These are phyloP conservation scores for Drosophila pruinosa DNA, from an alignment of 1,140 invertebrate genomes.

Conservation along the genomic window DNA sequence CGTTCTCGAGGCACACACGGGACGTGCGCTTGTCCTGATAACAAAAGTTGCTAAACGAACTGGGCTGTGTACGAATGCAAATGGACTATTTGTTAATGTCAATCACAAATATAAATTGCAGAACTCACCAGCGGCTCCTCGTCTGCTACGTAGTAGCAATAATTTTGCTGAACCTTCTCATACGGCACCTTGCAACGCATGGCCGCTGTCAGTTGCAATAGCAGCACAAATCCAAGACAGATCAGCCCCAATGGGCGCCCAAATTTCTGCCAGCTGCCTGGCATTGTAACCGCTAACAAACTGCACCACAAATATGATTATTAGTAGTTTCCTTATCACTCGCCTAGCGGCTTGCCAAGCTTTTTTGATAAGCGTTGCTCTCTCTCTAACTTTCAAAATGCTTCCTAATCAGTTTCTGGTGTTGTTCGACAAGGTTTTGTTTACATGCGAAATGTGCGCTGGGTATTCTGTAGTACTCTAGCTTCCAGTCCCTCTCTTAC, in stretches of 20 bases:
- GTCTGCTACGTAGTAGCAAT: conserved; percentile 59
- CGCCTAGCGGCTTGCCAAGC: background rate
- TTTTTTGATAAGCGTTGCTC: background rate
- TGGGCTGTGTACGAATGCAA: conserved; percentile 41
- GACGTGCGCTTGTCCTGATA: conserved; percentile 68
- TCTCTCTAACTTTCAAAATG: no score
- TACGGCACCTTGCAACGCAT: conserved; percentile 59
- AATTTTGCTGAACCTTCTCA: conserved; percentile 55
- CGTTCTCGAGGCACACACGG: conserved; percentile 60
- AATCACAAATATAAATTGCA: background rate
- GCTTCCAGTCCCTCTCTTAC: background rate
- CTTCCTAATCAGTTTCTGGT: conserved; percentile 4
- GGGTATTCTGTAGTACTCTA: background rate
- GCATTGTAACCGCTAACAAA: conserved; percentile 23
- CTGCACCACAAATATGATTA: conserved; percentile 1
- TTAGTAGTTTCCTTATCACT: background rate
- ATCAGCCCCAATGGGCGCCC: background rate
- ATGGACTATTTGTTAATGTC: no score
- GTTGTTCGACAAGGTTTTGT: conserved; percentile 1
- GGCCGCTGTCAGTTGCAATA: background rate
- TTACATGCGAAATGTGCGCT: background rate
- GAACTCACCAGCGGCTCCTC: conserved; percentile 52
- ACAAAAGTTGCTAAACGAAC: conserved; percentile 67
- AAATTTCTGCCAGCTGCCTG: conserved; percentile 14
- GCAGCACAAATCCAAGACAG: background rate